Evolutionary conservation across 2,888 invertebrate species (phyloP).

Genomic region (Gryllus longicercus): DNA sequence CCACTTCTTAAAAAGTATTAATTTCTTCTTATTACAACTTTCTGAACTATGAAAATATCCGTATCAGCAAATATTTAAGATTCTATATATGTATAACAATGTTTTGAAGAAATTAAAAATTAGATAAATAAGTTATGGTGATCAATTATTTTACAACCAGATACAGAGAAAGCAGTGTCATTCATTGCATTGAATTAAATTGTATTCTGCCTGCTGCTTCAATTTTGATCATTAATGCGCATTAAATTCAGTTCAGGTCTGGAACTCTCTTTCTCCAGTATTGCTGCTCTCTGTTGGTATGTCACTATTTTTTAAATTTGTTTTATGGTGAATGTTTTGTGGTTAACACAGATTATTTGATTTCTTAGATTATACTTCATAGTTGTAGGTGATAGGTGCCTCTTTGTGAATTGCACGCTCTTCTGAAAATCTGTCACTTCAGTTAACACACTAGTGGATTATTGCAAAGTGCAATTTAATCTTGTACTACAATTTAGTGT

Average conservation of each 20-base stretch:
- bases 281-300: conserved; percentile 5
- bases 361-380: conserved; percentile 7
- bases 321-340: conserved; percentile 11
- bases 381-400: conserved; percentile 3
- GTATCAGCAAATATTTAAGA: too few species aligned
- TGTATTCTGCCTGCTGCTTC: too few species aligned
- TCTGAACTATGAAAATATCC: too few species aligned
- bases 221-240: too few species aligned
- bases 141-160: neutral
- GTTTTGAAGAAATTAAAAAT: neutral
- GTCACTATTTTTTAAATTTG: neutral
- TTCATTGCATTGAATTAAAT: too few species aligned
- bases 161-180: too few species aligned
- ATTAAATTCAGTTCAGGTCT: neutral
- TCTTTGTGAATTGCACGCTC: conserved; percentile 1
- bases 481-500: neutral
- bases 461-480: conserved; percentile 17
- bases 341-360: conserved; percentile 7
- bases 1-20: too few species aligned
- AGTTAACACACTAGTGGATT: conserved; percentile 6
- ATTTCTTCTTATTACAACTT: too few species aligned
- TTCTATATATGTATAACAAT: neutral
- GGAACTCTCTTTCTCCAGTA: neutral
- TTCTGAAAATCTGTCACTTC: conserved; percentile 7
- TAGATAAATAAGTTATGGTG: conserved; percentile 9